These are phyloP conservation scores for Ranitomeya imitator DNA, from an alignment of 2,113 vertebrate genomes.

Conservation along the genomic window DNA sequence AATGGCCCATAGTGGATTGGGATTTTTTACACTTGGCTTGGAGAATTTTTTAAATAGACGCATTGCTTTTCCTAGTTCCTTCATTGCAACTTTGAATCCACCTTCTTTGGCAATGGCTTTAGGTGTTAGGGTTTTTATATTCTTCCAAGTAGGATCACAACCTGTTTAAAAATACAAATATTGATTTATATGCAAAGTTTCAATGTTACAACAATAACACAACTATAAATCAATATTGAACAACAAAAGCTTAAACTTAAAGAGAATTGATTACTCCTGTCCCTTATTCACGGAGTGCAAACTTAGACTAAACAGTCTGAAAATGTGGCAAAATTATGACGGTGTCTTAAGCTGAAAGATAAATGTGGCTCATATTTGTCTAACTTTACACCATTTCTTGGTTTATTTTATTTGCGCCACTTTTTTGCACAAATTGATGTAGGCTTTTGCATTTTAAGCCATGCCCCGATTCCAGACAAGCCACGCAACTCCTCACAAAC, in stretches of 20 bases:
- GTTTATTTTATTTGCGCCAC: too few relatives aligned
- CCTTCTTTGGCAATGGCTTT: slow-evolving; percentile 77
- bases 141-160: slow-evolving; percentile 85
- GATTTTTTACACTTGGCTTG: slow-evolving; percentile 62
- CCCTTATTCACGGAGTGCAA: too few relatives aligned
- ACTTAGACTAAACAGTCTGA: too few relatives aligned
- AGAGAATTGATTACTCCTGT: too few relatives aligned
- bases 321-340: too few relatives aligned
- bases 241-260: not conserved
- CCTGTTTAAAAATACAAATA: slow-evolving; percentile 69
- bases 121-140: slow-evolving; percentile 75
- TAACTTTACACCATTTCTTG: too few relatives aligned
- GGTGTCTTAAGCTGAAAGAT: too few relatives aligned
- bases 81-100: slow-evolving; percentile 77
- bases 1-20: slow-evolving; percentile 76
- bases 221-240: not conserved
- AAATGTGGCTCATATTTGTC: too few relatives aligned
- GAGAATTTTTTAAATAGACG: slow-evolving; percentile 68
- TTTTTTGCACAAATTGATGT: too few relatives aligned
- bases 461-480: too few relatives aligned
- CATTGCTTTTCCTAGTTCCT: slow-evolving; percentile 80
- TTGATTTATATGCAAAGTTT: not conserved
- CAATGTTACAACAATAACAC: not conserved
- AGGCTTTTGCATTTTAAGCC: too few relatives aligned
- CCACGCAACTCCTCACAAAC: too few relatives aligned